Evolutionary conservation across 2,113 vertebrate genomes (phyloP), one percentile per base, ranked within the genome.

Genomic region (Chionomys nivalis): DNA sequence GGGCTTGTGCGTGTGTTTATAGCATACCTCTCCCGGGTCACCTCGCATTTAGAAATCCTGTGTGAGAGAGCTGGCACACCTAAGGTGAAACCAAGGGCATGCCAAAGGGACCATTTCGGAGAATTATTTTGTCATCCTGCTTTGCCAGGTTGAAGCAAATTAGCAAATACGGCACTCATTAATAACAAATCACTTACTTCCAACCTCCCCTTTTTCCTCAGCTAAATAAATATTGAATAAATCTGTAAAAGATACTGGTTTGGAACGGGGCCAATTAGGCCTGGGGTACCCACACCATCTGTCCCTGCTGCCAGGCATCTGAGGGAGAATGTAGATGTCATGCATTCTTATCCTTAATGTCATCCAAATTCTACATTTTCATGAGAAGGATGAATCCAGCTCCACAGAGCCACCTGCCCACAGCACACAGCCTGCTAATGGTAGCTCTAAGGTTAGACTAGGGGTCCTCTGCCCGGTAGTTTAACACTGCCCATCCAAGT

Each of bases 131-230:
- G 23, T 5, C 10, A 88, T 81, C 85, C 17, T 72, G 49, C 19
- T 65, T 95, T 72, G 47, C 23, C 63, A 33, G 17, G 7, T 68
- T 91, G 79, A 96, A 77, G 61, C 55, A 83, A 93, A 92, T 93
- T 89, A 87, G 12, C 31, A 90, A 88, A 95, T 77, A 23, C 4
- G 44, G 21, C 58, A 26, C 89, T 95, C 52, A 79, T 94, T 79
- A 95, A 68, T 79, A 75, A 91, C 89, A 68, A 39, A 87, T 63
- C 5, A 63, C 52, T 94, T 93, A 31, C 16, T 83, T 66, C 92
- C 36, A 66, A 83, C 12, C 3, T 66, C 47, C 76, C 66, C n/a
- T 17, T 91, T n/a, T 31, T 42, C 44, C 52, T 61, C 9, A 73
- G 63, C 8, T 73, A 92, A 87, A 77, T 92, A 94, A 79, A 77